Evolutionary conservation across 2,888 invertebrate species (phyloP).

Genomic region (Hymenopus coronatus): DNA sequence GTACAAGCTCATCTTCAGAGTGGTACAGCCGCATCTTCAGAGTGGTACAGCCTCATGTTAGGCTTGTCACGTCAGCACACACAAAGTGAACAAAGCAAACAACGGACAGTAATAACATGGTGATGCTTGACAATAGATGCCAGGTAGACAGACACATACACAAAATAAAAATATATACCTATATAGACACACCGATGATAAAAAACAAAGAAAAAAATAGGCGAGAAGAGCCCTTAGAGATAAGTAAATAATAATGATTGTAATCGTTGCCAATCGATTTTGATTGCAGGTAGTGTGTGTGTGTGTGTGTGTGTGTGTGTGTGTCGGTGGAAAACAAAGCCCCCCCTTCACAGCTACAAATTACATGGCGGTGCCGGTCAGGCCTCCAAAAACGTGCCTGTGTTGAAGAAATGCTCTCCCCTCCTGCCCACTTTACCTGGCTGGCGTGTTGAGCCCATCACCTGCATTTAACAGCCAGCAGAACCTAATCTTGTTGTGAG

Average conservation of each 20-base stretch:
- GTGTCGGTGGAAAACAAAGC: neutral
- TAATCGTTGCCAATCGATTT: conserved; percentile 1
- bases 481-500: neutral
- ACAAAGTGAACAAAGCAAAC: neutral
- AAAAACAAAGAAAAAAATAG: neutral
- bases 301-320: neutral
- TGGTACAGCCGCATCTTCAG: neutral
- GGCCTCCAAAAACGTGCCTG: neutral
- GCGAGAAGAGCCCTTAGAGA: neutral
- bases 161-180: conserved; percentile 1
- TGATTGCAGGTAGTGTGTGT: conserved; percentile 2
- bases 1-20: neutral
- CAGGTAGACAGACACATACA: neutral
- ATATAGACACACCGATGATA: neutral
- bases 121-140: neutral
- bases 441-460: neutral
- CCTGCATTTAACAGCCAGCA: conserved; percentile 7
- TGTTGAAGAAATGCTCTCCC: neutral
- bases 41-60: neutral
- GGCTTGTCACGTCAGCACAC: neutral
- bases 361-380: conserved; percentile 6
- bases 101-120: neutral
- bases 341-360: conserved; percentile 11
- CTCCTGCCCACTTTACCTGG: neutral
- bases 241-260: conserved; percentile 7